phyloP scores from a whole-genome alignment of 2,113 vertebrate species.

The human region GRCh38 chr9:83881501-83882000 shows the following conservation, averaged over 20 bases:
- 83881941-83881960: not conserved
- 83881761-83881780: not conserved
- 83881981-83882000: not conserved
- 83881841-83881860: constrained; percentile 20
- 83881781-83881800: not conserved
- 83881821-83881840: not conserved
- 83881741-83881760: not conserved
- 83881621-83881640: not conserved
- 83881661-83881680: not conserved
- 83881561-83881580: not conserved
- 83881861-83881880: not conserved
- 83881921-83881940: not conserved
- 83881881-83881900: constrained; percentile 24
- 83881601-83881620: not conserved
- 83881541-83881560: not conserved
- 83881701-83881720: not conserved
- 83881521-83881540: not conserved
- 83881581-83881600: not conserved
- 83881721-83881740: not conserved
- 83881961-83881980: constrained; percentile 16
- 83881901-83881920: not conserved
- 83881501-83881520: not conserved
- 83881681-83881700: not conserved
- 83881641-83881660: not conserved
- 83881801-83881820: not conserved